Conservation (phyloP, 2,797 vertebrate species). For the Hemitrygon akajei region DNA sequence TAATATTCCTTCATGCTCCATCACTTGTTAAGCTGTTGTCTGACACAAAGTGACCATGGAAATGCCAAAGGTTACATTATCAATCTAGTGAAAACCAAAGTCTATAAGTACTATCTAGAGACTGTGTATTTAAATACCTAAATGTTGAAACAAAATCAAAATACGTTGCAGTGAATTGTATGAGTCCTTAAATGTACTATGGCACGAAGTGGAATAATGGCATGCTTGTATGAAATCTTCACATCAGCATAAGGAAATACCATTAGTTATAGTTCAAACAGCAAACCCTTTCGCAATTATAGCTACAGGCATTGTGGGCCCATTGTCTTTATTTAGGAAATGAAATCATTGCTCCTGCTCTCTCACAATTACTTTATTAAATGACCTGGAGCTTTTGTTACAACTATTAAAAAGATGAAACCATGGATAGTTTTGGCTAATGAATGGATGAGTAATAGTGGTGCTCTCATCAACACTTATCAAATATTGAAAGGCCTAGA, state of each 20-base stretch:
- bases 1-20: not conserved
- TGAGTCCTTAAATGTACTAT: not conserved
- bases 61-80: not conserved
- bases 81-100: not conserved
- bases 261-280: conserved; percentile 34
- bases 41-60: not conserved
- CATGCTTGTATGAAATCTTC: conserved; percentile 28
- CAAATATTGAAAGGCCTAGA: too few species aligned
- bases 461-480: not conserved
- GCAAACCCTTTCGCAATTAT: conserved; percentile 20
- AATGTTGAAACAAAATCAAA: not conserved
- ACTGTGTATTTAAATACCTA: not conserved
- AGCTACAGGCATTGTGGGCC: not conserved
- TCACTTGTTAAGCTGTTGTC: not conserved
- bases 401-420: conserved; percentile 23
- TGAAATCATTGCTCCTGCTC: not conserved
- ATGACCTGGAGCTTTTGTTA: conserved; percentile 21
- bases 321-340: conserved; percentile 33
- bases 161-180: too few species aligned
- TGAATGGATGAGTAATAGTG: not conserved
- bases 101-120: not conserved
- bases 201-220: not conserved
- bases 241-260: conserved; percentile 27
- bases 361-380: conserved; percentile 11
- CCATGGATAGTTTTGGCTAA: not conserved